Evolutionary conservation across 2,113 vertebrate genomes (phyloP).

Genomic region (Potamarius usumacintae): DNA sequence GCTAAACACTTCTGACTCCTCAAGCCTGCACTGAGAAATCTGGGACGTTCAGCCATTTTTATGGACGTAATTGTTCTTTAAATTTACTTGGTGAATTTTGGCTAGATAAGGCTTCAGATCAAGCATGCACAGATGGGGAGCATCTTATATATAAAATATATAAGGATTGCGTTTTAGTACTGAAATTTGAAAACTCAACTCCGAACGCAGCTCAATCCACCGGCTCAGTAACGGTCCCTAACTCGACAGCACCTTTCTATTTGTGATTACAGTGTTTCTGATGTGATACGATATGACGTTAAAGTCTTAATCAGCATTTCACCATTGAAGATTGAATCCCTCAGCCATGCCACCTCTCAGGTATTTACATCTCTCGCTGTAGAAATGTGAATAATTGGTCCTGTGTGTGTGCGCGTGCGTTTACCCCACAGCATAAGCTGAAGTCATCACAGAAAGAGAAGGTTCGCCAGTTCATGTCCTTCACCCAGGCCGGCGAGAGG

Average conservation of each 20-base stretch:
- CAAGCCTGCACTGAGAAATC: no score
- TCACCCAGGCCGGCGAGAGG: constrained; percentile 89
- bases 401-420: constrained; percentile 61
- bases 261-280: background rate
- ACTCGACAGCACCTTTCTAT: background rate
- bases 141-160: no score
- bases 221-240: background rate
- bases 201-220: background rate
- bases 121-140: background rate
- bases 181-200: no score
- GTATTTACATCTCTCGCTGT: background rate
- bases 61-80: background rate
- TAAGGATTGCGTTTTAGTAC: no score
- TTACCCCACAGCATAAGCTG: constrained; percentile 84
- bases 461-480: constrained; percentile 92
- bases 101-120: background rate
- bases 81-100: background rate
- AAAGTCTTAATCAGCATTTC: background rate
- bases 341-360: background rate
- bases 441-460: constrained; percentile 95
- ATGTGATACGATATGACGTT: background rate
- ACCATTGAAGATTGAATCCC: background rate
- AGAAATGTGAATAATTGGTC: constrained; percentile 34
- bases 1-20: no score
- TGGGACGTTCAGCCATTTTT: background rate